Base-by-base conservation (phyloP, 1,140 invertebrate genomes). In the Rhynchophorus ferrugineus region DNA sequence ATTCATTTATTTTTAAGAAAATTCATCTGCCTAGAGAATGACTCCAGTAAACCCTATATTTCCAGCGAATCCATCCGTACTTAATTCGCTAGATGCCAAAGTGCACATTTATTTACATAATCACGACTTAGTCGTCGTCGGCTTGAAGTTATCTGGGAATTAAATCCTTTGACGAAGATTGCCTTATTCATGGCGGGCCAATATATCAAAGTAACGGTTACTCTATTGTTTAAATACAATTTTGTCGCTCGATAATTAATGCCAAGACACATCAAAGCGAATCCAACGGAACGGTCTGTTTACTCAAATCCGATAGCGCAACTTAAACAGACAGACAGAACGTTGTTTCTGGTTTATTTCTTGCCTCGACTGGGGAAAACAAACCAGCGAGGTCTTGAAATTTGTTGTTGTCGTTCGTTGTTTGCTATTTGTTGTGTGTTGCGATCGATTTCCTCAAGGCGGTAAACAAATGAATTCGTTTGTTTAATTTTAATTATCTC, bases 241-340 rank as follows among this genome's bases (percentile, higher is more conserved):
- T 59, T 59, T 56, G 57, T 59, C 57, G 57, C 56, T 59, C 56
- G 57, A 56, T 59, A 59, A 59, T 59, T 59, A 59, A 44, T 59
- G 44, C 45, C 43, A 45, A 49, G 55, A 22, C 49, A 59, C 44
- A 59, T 59, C 57, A 59, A 59, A 59, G 57, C 41, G 37, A 44
- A 18, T 41, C 47, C 50, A 45, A 56, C n/a, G n/a, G n/a, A 34
- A 45, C 54, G 47, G 52, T 59, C 57, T 59, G 52, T 56, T 59
- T 59, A 59, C 53, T 56, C 49, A 42, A 43, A 55, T 37, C 49
- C 41, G 39, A 49, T 41, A 43, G 49, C 45, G 43, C 55, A 59
- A 59, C 57, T 59, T 56, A 54, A 54, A 39, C 47, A 48, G 46
- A 45, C 43, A 53, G 49, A 29, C 41, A 51, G 43, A 29, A 49